Conservation (phyloP, 2,797 vertebrate genomes). For the Schizopygopsis pylzovi region DNA sequence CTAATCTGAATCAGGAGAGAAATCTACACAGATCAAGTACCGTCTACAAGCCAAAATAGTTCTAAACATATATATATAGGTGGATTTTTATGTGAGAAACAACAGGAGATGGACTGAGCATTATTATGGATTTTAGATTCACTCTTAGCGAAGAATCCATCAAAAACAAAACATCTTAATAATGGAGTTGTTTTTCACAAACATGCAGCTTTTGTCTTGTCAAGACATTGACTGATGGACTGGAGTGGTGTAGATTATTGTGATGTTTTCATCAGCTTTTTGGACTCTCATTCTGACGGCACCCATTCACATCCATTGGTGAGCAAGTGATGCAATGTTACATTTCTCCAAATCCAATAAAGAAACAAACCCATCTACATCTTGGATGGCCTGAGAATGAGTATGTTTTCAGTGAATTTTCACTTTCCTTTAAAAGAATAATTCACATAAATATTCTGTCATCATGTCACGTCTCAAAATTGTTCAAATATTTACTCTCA, state of each 20-base stretch:
- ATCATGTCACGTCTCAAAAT: background rate
- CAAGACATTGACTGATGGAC: background rate
- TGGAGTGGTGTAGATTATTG: background rate
- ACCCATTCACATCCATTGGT: background rate
- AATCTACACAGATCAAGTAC: background rate
- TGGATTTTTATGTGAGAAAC: background rate
- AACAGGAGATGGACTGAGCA: background rate
- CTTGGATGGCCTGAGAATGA: background rate
- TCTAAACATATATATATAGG: background rate
- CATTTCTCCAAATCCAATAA: background rate
- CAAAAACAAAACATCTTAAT: background rate
- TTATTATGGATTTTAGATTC: background rate
- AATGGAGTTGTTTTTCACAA: background rate
- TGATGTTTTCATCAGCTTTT: background rate
- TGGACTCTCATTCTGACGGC: background rate
- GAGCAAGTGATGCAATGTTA: background rate
- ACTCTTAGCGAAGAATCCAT: background rate
- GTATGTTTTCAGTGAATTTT: background rate
- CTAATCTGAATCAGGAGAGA: background rate
- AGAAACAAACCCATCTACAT: background rate
- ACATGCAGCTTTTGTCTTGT: background rate
- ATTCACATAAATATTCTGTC: background rate
- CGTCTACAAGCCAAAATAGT: background rate
- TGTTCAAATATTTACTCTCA: constrained; percentile 58
- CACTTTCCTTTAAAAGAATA: background rate